Evolutionary conservation across 2,797 vertebrate species (phyloP), one percentile per base, ranked within the genome.

Genomic region (Sphenodon punctatus): DNA sequence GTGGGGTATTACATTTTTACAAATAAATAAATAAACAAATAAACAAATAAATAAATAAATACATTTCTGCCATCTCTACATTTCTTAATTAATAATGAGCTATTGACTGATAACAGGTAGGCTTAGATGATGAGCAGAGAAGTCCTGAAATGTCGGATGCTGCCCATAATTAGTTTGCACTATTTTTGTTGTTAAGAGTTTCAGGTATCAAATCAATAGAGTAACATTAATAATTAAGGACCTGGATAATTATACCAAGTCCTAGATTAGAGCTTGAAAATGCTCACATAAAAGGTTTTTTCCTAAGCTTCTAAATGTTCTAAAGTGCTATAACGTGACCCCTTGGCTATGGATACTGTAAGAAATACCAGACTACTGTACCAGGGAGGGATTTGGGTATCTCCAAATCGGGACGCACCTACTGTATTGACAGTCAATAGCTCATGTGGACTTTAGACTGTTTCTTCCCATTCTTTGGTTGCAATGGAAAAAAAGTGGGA

Each of bases 231-330:
- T 95, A 94, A 96, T 96, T 95, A 90, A 95, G 78, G 82, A 86
- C 75, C 60, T 90, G 84, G 92, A 94, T 95, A 96, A 96, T 95
- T 95, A 95, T 93, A 95, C 92, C 91, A 93, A 92, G 94, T 94
- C 86, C 69, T 88, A 92, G 93, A 93, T 94, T 94, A 95, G 93
- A 94, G 93, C 87, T 95, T 94, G 90, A 93, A 94, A 96, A 93
- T 91, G 94, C 86, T 91, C 85, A 64, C 83, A 89, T 91, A 90
- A 88, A 93, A 94, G 87, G 42, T 84, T 92, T 89, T 38, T 92
- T 66, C 78, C 79, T 74, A 82, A 80, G 59, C 70, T 88, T 55
- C 66, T 93, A 87, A 88, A 88, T 88, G 84, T 91, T 93, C 82
- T 71, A 53, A 94, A 93, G 80, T 80, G 84, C 89, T 93, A 11